phyloP scores from a whole-genome alignment of 2,113 vertebrate genomes.

The Nothocercus julius region DNA sequence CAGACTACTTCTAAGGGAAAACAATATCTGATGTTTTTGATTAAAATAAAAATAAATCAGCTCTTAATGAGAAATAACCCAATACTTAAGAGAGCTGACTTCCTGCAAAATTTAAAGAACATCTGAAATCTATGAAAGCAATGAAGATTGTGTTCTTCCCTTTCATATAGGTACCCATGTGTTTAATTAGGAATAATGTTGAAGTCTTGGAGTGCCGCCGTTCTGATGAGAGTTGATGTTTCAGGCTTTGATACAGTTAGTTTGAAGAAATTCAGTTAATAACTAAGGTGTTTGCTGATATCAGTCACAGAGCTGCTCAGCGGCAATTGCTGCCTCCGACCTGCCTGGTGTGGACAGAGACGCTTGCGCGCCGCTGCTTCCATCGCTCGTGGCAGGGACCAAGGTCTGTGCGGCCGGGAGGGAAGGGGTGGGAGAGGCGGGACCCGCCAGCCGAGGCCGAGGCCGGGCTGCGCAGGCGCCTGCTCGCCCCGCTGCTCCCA shows the following conservation, averaged over 20 bases:
- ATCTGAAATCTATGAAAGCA: conserved; percentile 9
- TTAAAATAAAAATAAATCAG: background rate
- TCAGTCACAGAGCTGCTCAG: conserved; percentile 7
- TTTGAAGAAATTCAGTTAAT: conserved; percentile 61
- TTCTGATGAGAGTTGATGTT: conserved; percentile 51
- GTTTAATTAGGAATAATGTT: conserved; percentile 55
- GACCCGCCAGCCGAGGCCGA: background rate
- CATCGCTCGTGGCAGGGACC: background rate
- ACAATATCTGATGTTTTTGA: background rate
- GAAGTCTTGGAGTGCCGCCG: conserved; percentile 8
- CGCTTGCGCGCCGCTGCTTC: background rate
- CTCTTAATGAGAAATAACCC: background rate
- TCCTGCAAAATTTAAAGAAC: background rate
- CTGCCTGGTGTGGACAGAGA: conserved; percentile 24
- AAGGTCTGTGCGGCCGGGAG: background rate
- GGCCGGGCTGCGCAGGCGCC: background rate
- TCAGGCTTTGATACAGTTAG: conserved; percentile 51
- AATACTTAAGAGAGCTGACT: background rate
- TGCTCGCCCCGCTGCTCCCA: too few relatives aligned
- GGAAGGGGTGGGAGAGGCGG: background rate
- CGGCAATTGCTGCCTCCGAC: conserved; percentile 18
- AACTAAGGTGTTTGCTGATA: conserved; percentile 53
- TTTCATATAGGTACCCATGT: conserved; percentile 24
- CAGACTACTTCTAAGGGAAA: background rate
- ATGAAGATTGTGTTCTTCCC: background rate